Conservation (phyloP, 37 sponge, comb jelly and placozoan genomes). For the Halisarca cf. caerulea region DNA sequence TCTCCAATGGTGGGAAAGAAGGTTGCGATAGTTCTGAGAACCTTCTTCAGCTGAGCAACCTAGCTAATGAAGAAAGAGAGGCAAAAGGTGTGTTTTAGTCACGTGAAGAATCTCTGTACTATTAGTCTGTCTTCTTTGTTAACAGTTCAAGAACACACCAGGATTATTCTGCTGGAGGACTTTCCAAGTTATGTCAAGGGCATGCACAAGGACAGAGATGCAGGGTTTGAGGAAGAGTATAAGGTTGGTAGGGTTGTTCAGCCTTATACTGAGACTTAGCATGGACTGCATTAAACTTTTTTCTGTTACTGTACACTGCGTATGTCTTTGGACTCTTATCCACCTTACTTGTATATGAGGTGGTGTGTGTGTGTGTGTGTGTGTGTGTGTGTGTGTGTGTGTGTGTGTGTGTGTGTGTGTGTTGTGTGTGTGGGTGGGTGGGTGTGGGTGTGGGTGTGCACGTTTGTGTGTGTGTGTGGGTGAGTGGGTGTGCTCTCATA, state of each 20-base stretch:
- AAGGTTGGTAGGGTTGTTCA: constrained; percentile 25
- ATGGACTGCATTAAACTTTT: neutral
- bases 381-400: too few species aligned
- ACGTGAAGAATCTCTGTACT: too few species aligned
- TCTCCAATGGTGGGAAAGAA: too few species aligned
- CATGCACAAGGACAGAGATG: constrained; percentile 70
- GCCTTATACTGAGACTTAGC: neutral
- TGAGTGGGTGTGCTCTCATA: too few species aligned
- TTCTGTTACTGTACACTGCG: neutral
- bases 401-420: too few species aligned
- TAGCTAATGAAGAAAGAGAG: neutral
- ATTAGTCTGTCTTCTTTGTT: too few species aligned
- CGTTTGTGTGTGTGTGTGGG: too few species aligned
- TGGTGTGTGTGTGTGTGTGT: too few species aligned
- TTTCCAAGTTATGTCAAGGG: constrained; percentile 57
- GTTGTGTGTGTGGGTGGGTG: too few species aligned
- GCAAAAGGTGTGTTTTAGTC: neutral
- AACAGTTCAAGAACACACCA: constrained; percentile 27
- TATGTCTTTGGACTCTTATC: neutral
- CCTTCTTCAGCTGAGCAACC: constrained; percentile 2
- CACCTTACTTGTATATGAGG: too few species aligned
- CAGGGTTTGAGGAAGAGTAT: constrained; percentile 70
- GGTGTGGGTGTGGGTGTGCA: too few species aligned
- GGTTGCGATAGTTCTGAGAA: neutral
- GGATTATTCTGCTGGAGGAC: constrained; percentile 18